Percentiles rank a stretch among this genome's conserved stretches.
Evolutionary conservation across 2,113 vertebrate species (phyloP).

Genomic region (Leptosomus discolor): DNA sequence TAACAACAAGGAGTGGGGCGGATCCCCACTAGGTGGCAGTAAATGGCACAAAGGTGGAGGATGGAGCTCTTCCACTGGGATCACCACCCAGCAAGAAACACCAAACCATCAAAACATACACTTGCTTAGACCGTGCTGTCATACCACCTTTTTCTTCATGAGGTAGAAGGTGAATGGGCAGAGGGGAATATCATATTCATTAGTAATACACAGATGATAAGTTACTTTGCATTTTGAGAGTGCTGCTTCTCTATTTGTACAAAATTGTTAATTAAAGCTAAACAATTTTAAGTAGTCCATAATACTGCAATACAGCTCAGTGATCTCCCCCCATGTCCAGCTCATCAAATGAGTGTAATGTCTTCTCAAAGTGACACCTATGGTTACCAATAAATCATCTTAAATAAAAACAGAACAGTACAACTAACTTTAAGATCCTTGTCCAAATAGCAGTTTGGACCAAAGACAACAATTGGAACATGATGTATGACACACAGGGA

Average conservation of each 20-base stretch:
- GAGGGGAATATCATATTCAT: background rate
- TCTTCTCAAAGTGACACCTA: background rate
- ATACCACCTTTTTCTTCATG: background rate
- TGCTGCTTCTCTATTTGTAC: background rate
- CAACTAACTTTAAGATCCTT: background rate
- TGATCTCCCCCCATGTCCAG: background rate
- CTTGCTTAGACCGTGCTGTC: background rate
- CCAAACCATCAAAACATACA: background rate
- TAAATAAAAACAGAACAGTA: background rate
- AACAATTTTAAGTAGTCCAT: background rate
- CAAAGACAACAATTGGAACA: background rate
- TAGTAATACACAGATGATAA: background rate
- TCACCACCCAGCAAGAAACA: background rate
- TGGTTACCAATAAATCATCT: background rate
- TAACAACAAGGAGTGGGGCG: rapidly evolving
- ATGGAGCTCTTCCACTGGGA: background rate
- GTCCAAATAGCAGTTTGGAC: background rate
- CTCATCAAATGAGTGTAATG: background rate
- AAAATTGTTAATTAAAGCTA: background rate
- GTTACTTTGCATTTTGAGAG: background rate
- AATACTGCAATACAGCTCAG: background rate
- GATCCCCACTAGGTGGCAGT: background rate
- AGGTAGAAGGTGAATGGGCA: background rate
- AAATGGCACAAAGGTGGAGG: background rate
- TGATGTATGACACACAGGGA: background rate